Percentiles rank a stretch among this genome's conserved stretches.
Conservation (phyloP, 2,113 vertebrate species). For the Boulengeromyrus knoepffleri region DNA sequence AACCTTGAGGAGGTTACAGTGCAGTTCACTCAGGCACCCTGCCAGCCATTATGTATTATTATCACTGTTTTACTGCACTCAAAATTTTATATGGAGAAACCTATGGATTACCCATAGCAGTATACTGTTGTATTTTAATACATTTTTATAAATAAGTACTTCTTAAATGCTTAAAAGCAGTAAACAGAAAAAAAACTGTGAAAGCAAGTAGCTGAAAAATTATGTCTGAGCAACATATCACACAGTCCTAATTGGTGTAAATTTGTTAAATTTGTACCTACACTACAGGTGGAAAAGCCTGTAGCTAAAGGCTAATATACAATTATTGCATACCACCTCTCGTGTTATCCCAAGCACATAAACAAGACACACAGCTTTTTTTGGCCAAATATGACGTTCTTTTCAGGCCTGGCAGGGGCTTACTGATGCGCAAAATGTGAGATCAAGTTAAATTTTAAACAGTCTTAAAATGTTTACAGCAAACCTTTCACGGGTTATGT, state of each 20-base stretch:
- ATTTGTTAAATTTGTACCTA: neutral
- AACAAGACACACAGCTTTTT: neutral
- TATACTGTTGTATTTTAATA: neutral
- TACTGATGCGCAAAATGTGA: neutral
- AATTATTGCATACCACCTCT: neutral
- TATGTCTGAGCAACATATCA: neutral
- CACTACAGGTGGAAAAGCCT: neutral
- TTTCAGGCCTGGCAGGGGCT: neutral
- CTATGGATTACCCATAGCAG: neutral
- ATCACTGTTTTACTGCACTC: neutral
- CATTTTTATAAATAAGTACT: neutral
- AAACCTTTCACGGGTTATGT: slow-evolving; percentile 28
- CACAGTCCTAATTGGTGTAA: neutral
- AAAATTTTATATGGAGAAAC: neutral
- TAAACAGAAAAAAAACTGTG: neutral
- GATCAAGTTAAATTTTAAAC: slow-evolving; percentile 6
- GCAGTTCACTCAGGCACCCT: neutral
- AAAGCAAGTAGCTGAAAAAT: neutral
- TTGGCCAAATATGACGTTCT: neutral
- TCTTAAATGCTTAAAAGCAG: neutral
- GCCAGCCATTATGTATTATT: neutral
- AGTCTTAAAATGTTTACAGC: neutral
- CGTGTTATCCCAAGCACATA: neutral
- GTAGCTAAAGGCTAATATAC: neutral
- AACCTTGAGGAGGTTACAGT: neutral